phyloP scores from a whole-genome alignment of 53 echinoderm and acorn worm species.

The Luidia sarsii region DNA sequence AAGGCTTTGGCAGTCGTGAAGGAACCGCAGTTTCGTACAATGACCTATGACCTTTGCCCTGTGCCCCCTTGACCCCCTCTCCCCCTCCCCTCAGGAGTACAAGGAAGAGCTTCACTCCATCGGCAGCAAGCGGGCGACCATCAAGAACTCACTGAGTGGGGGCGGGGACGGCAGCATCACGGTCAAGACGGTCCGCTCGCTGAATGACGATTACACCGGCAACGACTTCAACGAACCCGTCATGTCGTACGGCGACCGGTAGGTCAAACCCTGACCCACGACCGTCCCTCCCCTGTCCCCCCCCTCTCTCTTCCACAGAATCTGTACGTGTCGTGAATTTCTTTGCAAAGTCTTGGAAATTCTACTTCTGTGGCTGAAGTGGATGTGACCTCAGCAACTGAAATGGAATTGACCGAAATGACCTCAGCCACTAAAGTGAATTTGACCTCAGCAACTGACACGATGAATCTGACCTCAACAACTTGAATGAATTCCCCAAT shows the following conservation, averaged over 20 bases:
- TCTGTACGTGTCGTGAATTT: no score
- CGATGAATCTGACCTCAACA: no score
- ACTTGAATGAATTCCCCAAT: no score
- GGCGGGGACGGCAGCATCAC: slow-evolving; percentile 82
- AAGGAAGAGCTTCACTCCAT: slow-evolving; percentile 90
- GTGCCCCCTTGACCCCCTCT: neutral
- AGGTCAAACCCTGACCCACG: neutral
- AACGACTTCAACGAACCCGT: slow-evolving; percentile 77
- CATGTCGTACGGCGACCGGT: slow-evolving; percentile 61
- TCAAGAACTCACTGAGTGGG: slow-evolving; percentile 54
- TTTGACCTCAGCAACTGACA: no score
- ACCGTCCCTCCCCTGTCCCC: neutral
- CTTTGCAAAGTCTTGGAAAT: no score
- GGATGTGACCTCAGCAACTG: no score
- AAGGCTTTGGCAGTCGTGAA: no score
- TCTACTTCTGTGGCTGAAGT: no score
- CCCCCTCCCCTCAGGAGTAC: slow-evolving; percentile 67
- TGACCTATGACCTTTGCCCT: no score
- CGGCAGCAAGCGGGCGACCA: slow-evolving; percentile 77
- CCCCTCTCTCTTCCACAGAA: neutral
- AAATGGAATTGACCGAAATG: no score
- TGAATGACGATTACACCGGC: slow-evolving; percentile 80
- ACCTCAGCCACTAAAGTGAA: no score
- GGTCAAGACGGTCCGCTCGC: slow-evolving; percentile 77
- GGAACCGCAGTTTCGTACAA: no score